phyloP scores from a whole-genome alignment of 1,140 invertebrate genomes.

The Cydia pomonella region DNA sequence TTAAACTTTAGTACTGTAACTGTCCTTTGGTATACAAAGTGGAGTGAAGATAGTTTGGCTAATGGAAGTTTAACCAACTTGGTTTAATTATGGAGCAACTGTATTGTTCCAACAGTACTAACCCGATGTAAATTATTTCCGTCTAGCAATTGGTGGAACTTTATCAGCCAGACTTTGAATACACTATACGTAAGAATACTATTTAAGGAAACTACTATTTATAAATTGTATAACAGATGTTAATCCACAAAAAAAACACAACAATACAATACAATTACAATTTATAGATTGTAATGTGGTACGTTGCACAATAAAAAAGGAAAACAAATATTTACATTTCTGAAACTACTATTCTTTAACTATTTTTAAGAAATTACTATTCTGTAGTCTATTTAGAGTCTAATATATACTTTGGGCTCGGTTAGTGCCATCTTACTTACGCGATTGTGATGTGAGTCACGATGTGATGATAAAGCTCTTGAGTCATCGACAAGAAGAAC shows the following conservation, averaged over 20 bases:
- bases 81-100: not conserved
- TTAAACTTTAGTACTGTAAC: too few relatives aligned
- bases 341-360: too few relatives aligned
- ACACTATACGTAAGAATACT: not conserved
- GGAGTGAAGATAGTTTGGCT: not conserved
- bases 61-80: not conserved
- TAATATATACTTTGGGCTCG: not conserved
- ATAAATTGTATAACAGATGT: too few relatives aligned
- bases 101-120: not conserved
- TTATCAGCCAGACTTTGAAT: not conserved
- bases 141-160: not conserved
- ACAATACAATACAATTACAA: too few relatives aligned
- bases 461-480: constrained; percentile 5
- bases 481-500: constrained; percentile 7
- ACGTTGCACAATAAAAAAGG: too few relatives aligned
- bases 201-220: too few relatives aligned
- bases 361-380: too few relatives aligned
- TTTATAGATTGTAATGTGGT: too few relatives aligned
- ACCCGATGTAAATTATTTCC: not conserved
- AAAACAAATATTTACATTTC: too few relatives aligned
- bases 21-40: not conserved
- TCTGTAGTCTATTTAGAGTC: not conserved
- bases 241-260: too few relatives aligned
- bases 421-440: not conserved
- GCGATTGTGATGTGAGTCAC: constrained; percentile 8